Conservation (phyloP, 1,140 invertebrate species). For the Ostrea denselamellosa region DNA sequence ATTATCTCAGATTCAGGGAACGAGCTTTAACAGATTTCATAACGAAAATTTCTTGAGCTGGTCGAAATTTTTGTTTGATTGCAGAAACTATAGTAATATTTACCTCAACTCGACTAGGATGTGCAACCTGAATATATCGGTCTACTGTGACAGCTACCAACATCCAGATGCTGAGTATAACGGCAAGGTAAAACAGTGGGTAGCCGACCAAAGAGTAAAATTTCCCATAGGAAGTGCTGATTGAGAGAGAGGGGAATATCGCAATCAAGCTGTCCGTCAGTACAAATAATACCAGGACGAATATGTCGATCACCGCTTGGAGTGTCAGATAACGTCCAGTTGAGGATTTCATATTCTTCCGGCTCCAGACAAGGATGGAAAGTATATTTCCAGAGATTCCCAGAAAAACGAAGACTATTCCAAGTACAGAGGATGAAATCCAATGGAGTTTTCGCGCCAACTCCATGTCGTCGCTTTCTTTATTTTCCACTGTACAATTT, state of each 20-base stretch:
- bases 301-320: conserved; percentile 60
- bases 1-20: no score
- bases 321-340: conserved; percentile 61
- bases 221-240: conserved; percentile 18
- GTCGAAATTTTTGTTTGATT: no score
- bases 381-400: conserved; percentile 63
- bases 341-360: conserved; percentile 56
- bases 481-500: background rate
- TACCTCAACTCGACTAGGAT: conserved; percentile 48
- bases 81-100: background rate
- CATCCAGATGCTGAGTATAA: conserved; percentile 54
- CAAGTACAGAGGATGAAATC: conserved; percentile 53
- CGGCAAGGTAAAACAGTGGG: conserved; percentile 48
- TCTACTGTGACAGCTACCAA: conserved; percentile 53
- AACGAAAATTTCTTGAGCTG: no score
- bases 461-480: conserved; percentile 39
- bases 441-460: conserved; percentile 58
- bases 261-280: conserved; percentile 51
- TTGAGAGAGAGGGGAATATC: conserved; percentile 42
- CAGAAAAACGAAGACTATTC: conserved; percentile 55
- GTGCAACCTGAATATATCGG: conserved; percentile 51
- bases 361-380: conserved; percentile 59
- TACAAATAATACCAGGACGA: conserved; percentile 61
- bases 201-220: conserved; percentile 49
- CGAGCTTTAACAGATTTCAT: no score